Evolutionary conservation across 1,140 invertebrate genomes (phyloP).

Genomic region (Physella acuta): DNA sequence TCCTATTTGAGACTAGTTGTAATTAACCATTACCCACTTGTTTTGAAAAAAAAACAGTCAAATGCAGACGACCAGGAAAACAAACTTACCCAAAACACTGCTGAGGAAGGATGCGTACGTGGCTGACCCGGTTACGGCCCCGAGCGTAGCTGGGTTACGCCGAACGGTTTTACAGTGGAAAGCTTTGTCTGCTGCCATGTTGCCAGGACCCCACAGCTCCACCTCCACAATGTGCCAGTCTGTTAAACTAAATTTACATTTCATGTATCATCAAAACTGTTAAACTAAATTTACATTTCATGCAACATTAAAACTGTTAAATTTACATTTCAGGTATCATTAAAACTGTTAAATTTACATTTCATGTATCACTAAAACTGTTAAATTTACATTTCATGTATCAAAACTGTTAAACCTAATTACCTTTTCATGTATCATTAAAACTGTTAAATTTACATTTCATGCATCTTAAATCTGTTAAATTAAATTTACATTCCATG

Average conservation of each 20-base stretch:
- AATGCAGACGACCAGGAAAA: too few species aligned
- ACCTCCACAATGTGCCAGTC: constrained; percentile 68
- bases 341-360: too few species aligned
- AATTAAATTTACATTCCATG: too few species aligned
- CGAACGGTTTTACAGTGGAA: constrained; percentile 65
- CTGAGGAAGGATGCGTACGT: constrained; percentile 66
- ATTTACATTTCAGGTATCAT: too few species aligned
- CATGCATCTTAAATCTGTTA: too few species aligned
- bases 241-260: constrained; percentile 59
- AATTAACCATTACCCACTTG: neutral
- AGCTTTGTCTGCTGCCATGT: constrained; percentile 48
- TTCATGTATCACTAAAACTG: neutral
- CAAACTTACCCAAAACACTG: constrained; percentile 58
- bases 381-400: neutral
- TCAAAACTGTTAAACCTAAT: too few species aligned
- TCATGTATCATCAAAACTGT: too few species aligned
- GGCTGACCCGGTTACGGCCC: constrained; percentile 65
- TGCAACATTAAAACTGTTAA: too few species aligned
- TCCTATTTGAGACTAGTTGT: neutral
- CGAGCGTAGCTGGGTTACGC: constrained; percentile 65
- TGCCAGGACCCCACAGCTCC: constrained; percentile 63
- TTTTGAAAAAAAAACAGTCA: neutral
- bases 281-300: too few species aligned
- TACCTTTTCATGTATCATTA: too few species aligned
- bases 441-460: neutral